Base-by-base conservation (phyloP, 2,888 invertebrate species). In the Mesorhabditis belari region DNA sequence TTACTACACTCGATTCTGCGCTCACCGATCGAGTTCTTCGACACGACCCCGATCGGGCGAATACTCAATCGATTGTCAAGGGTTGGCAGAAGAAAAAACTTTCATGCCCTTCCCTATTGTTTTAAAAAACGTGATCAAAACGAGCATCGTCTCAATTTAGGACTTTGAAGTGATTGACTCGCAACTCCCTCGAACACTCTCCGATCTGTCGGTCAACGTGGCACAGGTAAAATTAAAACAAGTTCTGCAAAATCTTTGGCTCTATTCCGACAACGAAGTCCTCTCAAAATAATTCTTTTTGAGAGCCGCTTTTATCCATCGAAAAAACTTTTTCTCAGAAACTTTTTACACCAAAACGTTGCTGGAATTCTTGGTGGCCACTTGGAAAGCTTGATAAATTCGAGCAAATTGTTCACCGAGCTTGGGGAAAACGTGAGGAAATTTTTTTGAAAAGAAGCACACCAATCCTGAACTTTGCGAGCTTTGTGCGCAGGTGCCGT, bases 41-140 rank as follows among this genome's bases (percentile, higher is more conserved):
- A 83, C 64, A 75, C 77, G 12, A 83, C 81, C 4, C 82, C 83
- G 3, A 64, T 77, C 12, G 84, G 84, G 23, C 71, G 82, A 49
- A 78, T 84, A 57, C 64, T 84, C 63, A 84, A 84, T 67, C 73
- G 83, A 55, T 75, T 72, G 51, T 70, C 77, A 3, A 78, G 80
- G 59, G 76, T 73, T 24, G 35, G 53, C 2, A 17, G 12, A 17
- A 17, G 35, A 12, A 12, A 52, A 52, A 52, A 28, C 12, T 17
- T 12, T 52, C 19, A 17, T n/a, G 52, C 12, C 52, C 21, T n/a
- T 55, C 26, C 26, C 26, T 17, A 51, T 26, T 17, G 17, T n/a
- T 26, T 17, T n/a, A 53, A 53, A 17, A 53, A 49, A 17, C 24
- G 17, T 17, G 17, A 17, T 53, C 17, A 17, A 17, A n/a, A n/a